Evolutionary conservation across 1,140 invertebrate species (phyloP), one percentile per base, ranked within the genome.

Genomic region (Apis cerana): DNA sequence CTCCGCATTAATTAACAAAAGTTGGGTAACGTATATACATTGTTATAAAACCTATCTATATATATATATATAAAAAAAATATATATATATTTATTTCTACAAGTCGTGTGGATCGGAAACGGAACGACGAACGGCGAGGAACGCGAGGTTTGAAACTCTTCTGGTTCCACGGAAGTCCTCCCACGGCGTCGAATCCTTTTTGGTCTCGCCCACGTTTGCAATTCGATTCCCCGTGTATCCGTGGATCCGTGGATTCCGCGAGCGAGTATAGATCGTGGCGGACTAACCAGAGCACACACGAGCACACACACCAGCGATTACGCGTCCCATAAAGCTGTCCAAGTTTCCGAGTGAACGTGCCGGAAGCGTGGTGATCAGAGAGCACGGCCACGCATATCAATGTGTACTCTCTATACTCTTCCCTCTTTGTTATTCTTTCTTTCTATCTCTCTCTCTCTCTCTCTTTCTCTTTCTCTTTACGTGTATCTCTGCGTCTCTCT

Each of bases 291-390:
- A 81, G 52, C 71, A 58, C 71, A 75, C 79, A 75, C 61, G 71
- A 58, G 62, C 79, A 67, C 79, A 75, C 71, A 75, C 79, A 62
- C 9, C 79, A 27, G 79, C 79, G 70, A 81, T 58, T 50, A 82
- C 80, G 74, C 64, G 56, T 69, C 71, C 59, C 52, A 23, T 71
- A 33, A 71, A 52, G 52, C 52, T 23, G 52, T 19, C 50, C 52
- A 56, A 21, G 23, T 56, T 27, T 58, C 23, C 27, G 13, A 33
- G 54, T 33, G 54, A 75, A 23, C 52, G 62, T 48, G 59, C 43
- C 27, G 52, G 70, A 56, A 71, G 21, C 70, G 7, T 56, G 52
- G 23, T 33, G 27, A 56, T 17, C 43, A 33, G 21, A 68, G 19
- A 43, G 33, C 17, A 43, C 64, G 33, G 5, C 19, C 17, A 19